phyloP scores from a whole-genome alignment of 2,797 vertebrate species.

The Arnoldichthys spilopterus region DNA sequence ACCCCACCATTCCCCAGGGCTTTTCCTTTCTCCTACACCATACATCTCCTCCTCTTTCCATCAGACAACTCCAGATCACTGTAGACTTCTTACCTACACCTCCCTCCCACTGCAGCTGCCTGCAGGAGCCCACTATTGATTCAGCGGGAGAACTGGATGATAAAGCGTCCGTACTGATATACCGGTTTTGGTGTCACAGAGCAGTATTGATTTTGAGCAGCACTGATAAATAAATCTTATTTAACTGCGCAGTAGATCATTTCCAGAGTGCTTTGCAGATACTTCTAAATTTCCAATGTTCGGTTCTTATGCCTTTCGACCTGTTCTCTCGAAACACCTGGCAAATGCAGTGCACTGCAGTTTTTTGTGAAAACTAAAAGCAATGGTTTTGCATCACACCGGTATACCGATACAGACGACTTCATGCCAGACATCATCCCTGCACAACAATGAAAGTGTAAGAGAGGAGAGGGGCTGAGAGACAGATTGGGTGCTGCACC shows the following conservation, averaged over 20 bases:
- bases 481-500: slow-evolving; percentile 18
- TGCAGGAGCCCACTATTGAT: slow-evolving; percentile 46
- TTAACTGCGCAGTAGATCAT: too few species aligned
- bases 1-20: slow-evolving; percentile 47
- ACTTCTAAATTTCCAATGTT: too few species aligned
- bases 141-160: slow-evolving; percentile 12
- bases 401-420: slow-evolving; percentile 11
- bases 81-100: slow-evolving; percentile 37
- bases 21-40: slow-evolving; percentile 22
- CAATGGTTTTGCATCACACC: background rate
- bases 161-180: background rate
- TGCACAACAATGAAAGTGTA: slow-evolving; percentile 41
- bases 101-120: slow-evolving; percentile 43
- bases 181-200: background rate
- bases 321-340: too few species aligned
- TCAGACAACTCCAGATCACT: slow-evolving; percentile 41
- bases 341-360: too few species aligned
- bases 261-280: too few species aligned
- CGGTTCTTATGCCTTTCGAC: too few species aligned
- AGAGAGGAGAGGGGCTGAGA: slow-evolving; percentile 32
- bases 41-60: slow-evolving; percentile 2
- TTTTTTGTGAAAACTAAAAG: too few species aligned
- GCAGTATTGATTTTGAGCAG: background rate
- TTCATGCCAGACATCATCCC: slow-evolving; percentile 42
- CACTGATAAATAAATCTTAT: background rate